Base-by-base conservation (phyloP, 2,113 vertebrate species). In the Gambusia affinis region DNA sequence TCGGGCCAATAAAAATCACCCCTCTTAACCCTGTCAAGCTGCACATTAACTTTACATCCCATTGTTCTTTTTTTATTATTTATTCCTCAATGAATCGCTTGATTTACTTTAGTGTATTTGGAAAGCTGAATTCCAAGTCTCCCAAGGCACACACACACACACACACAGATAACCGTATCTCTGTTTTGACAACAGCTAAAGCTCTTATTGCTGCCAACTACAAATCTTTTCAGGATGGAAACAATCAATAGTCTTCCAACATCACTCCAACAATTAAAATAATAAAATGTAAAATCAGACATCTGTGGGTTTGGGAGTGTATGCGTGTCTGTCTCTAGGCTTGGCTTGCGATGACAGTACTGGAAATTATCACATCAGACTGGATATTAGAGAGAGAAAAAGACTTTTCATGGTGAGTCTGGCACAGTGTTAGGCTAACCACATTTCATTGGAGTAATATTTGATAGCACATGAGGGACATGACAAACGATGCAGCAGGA, bases 351-450 rank as follows among this genome's bases (percentile, higher is more conserved):
- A 86, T 85, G 64, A 88, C 74, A 81, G 86, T 64, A 73, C 69
- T 75, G 80, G 85, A 91, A 79, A 76, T 85, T 81, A 88, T 82
- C 84, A 85, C 89, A 89, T 91, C 74, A 85, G 79, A 86, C 86
- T 84, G 85, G 90, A 87, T 54, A 83, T 60, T 72, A 87, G 87
- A 85, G 76, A 90, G 88, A 90, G 86, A 68, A 63, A 83, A 71
- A 73, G 35, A 37, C 2, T 10, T 76, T 81, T 78, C 70, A 68
- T 84, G 54, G 77, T 57, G 79, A 68, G 72, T 83, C 85, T 85
- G 84, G 83, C 81, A 71, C 75, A 11, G 7, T 5, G 54, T 72
- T 72, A 30, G 66, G 71, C 73, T 69, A 72, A 76, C 65, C 73
- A 51, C 64, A 39, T 81, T 80, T 85, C 66, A 76, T 30, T 29